A percentile compares a stretch with the other conserved stretches of the same genome.
Evolutionary conservation across 2,113 vertebrate genomes (phyloP).

Genomic region (Turdus rufiventris): DNA sequence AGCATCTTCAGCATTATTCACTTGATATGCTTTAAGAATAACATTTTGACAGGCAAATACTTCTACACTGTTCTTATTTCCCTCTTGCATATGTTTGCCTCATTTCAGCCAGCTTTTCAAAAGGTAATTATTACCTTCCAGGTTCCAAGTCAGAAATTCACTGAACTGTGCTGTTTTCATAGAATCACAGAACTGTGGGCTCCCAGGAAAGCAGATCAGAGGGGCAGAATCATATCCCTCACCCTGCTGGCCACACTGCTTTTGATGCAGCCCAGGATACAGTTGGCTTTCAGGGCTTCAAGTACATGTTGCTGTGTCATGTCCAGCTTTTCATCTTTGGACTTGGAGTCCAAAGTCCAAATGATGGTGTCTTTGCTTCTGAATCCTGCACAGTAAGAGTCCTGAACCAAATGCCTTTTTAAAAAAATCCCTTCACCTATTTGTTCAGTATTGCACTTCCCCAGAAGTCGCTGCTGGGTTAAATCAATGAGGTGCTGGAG

Average conservation of each 20-base stretch:
- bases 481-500: neutral
- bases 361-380: neutral
- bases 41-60: neutral
- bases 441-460: neutral
- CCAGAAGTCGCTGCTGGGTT: neutral
- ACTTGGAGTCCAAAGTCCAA: too few relatives aligned
- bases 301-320: accelerated
- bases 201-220: neutral
- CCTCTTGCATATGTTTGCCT: neutral
- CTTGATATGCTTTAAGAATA: neutral
- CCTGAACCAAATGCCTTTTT: neutral
- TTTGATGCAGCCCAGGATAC: neutral
- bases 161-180: neutral
- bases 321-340: neutral
- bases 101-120: neutral
- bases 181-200: neutral
- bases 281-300: neutral
- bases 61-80: neutral
- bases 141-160: neutral
- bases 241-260: accelerated
- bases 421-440: neutral
- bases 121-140: neutral
- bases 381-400: neutral
- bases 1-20: neutral
- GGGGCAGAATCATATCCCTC: neutral